Conservation (phyloP, 2,888 invertebrate genomes). For the Erpobdella octoculata region DNA sequence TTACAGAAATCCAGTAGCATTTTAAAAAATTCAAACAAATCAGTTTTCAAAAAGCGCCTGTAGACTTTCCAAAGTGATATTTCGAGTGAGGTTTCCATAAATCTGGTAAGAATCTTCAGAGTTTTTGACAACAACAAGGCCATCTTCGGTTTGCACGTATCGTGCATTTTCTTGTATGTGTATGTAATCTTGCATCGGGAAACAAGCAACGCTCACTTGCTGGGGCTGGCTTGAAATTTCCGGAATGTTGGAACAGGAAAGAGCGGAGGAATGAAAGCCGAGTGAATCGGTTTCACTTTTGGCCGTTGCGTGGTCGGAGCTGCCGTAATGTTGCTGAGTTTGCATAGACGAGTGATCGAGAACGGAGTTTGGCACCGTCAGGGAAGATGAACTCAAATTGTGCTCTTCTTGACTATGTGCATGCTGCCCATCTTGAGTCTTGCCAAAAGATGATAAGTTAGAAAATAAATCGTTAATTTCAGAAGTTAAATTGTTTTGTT, state of each 20-base stretch:
- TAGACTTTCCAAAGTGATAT: conserved; percentile 15
- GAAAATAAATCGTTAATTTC: too few species aligned
- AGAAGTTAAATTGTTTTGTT: too few species aligned
- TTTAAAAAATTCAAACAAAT: too few species aligned
- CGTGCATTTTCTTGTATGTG: conserved; percentile 25
- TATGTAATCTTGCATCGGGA: conserved; percentile 21
- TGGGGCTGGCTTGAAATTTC: conserved; percentile 1
- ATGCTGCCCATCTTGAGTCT: too few species aligned
- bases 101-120: conserved; percentile 20
- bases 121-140: conserved; percentile 18
- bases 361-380: background rate
- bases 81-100: conserved; percentile 12
- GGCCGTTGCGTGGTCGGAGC: too few species aligned
- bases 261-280: background rate
- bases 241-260: background rate
- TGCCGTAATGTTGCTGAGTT: too few species aligned
- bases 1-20: too few species aligned
- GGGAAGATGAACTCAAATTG: background rate
- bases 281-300: background rate
- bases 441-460: too few species aligned
- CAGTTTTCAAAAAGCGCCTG: conserved; percentile 15
- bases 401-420: background rate
- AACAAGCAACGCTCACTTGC: conserved; percentile 16
- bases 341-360: background rate
- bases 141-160: conserved; percentile 20